phyloP scores from a whole-genome alignment of 2,113 vertebrate genomes.

The Orycteropus afer region DNA sequence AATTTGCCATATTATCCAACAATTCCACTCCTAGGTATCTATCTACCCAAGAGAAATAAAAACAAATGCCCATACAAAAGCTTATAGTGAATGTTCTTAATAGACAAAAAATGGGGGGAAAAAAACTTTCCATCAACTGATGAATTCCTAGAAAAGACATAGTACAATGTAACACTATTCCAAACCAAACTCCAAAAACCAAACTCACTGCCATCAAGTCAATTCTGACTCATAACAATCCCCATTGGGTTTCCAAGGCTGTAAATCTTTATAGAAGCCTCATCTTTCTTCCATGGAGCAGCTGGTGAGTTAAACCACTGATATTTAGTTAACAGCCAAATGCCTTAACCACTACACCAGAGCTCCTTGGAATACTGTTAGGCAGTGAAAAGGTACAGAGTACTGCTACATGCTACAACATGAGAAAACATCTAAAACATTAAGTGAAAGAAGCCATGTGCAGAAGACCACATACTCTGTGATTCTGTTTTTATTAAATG shows the following conservation, averaged over 20 bases:
- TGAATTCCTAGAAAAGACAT: neutral
- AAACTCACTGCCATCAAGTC: too few relatives aligned
- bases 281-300: too few relatives aligned
- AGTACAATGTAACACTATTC: too few relatives aligned
- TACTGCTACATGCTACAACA: neutral
- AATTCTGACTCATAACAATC: too few relatives aligned
- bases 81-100: neutral
- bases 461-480: neutral
- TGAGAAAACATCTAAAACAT: neutral
- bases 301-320: too few relatives aligned
- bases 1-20: neutral
- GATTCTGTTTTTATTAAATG: neutral
- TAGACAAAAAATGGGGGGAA: neutral
- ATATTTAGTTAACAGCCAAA: too few relatives aligned
- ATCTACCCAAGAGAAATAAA: constrained; percentile 23
- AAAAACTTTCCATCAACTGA: neutral
- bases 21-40: neutral
- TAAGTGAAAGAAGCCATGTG: neutral
- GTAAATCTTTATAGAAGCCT: too few relatives aligned
- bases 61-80: neutral
- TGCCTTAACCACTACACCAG: too few relatives aligned
- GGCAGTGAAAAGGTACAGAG: neutral
- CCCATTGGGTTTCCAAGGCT: too few relatives aligned
- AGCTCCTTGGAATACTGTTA: neutral
- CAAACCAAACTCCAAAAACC: too few relatives aligned